Conservation (phyloP, 64 coral and sea anemone species). For the Cladopsammia gracilis region DNA sequence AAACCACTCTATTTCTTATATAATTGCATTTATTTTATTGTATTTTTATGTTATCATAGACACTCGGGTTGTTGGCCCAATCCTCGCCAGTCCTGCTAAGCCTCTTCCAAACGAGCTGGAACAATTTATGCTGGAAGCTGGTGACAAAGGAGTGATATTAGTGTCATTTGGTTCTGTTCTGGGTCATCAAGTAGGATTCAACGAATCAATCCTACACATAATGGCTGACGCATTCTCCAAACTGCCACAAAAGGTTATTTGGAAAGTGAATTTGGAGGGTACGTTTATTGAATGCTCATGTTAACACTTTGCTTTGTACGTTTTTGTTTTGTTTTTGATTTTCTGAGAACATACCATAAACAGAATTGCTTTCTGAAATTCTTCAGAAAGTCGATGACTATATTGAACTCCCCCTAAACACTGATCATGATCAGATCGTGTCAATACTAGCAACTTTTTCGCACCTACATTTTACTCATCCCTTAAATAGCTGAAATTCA, state of each 20-base stretch:
- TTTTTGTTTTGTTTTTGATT: no score
- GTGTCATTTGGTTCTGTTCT: conserved; percentile 77
- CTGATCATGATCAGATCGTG: no score
- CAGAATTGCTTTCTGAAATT: no score
- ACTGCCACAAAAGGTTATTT: conserved; percentile 67
- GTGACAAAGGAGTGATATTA: conserved; percentile 75
- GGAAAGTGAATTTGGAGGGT: conserved; percentile 42
- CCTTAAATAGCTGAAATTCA: no score
- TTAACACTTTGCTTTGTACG: neutral
- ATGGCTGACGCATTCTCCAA: conserved; percentile 70
- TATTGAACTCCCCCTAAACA: no score
- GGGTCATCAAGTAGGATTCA: neutral
- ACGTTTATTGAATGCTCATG: neutral
- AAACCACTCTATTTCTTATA: no score
- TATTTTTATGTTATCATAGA: neutral
- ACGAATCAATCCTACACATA: neutral
- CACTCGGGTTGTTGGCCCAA: conserved; percentile 56
- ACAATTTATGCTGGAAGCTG: conserved; percentile 55
- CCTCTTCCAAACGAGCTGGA: conserved; percentile 73
- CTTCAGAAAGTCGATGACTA: no score
- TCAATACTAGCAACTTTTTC: no score
- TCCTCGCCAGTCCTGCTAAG: conserved; percentile 62
- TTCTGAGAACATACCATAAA: neutral
- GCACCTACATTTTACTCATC: no score
- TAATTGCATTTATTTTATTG: no score